Conservation (phyloP, 2,797 vertebrate species). For the Arnoldichthys spilopterus region DNA sequence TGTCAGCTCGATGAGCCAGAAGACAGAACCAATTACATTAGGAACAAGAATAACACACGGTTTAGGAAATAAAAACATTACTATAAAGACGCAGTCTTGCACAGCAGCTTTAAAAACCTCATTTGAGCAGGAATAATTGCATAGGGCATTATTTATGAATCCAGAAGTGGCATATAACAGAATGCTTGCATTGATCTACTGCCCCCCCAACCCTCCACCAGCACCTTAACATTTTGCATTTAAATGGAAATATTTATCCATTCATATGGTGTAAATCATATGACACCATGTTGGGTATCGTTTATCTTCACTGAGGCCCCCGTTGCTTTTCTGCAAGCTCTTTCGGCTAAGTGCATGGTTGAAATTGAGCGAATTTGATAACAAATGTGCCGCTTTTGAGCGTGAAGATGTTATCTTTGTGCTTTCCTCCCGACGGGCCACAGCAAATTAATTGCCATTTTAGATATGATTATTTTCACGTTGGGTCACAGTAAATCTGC, state of each 20-base stretch:
- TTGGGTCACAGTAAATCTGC: slow-evolving; percentile 25
- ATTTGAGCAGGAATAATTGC: slow-evolving; percentile 77
- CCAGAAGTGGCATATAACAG: slow-evolving; percentile 60
- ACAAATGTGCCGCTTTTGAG: slow-evolving; percentile 49
- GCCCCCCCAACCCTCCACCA: slow-evolving; percentile 49
- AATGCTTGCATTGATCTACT: slow-evolving; percentile 73
- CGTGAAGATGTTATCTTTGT: slow-evolving; percentile 56
- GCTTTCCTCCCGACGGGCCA: slow-evolving; percentile 45
- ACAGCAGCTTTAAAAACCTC: slow-evolving; percentile 72
- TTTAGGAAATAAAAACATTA: slow-evolving; percentile 80
- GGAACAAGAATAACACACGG: slow-evolving; percentile 74
- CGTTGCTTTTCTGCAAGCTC: slow-evolving; percentile 58
- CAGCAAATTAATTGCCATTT: slow-evolving; percentile 61
- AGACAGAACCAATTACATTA: slow-evolving; percentile 77
- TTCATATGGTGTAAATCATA: slow-evolving; percentile 71
- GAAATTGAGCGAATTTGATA: slow-evolving; percentile 64
- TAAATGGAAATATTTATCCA: slow-evolving; percentile 79
- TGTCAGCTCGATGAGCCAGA: slow-evolving; percentile 75
- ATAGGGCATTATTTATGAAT: slow-evolving; percentile 74
- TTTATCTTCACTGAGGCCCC: slow-evolving; percentile 69
- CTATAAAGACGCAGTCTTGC: slow-evolving; percentile 65
- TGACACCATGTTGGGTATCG: slow-evolving; percentile 57
- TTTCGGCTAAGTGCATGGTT: slow-evolving; percentile 47
- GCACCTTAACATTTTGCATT: slow-evolving; percentile 75
- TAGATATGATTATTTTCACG: slow-evolving; percentile 58